Conservation (phyloP, 2,888 invertebrate species). For the Smittia sp. region DNA sequence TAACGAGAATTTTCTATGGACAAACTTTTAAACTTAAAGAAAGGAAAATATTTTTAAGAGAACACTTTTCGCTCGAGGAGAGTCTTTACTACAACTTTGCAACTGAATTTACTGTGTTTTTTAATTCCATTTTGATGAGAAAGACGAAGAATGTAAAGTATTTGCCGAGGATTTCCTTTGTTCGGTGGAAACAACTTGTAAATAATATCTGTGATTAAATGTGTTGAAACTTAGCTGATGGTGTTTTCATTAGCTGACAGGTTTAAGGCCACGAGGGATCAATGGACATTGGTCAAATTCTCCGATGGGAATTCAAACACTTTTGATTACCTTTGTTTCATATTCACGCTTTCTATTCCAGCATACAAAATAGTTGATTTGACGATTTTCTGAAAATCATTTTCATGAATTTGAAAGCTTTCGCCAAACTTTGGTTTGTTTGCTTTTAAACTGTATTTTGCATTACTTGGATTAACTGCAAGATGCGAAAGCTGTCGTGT, state of each 20-base stretch:
- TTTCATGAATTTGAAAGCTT: no score
- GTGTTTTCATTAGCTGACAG: background rate
- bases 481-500: no score
- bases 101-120: constrained; percentile 39
- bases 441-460: no score
- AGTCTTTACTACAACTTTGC: constrained; percentile 7
- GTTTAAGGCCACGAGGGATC: background rate
- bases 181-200: constrained; percentile 31
- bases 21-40: background rate
- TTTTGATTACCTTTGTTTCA: no score
- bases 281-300: no score
- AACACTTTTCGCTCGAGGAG: background rate
- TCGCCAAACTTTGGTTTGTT: no score
- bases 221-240: constrained; percentile 17
- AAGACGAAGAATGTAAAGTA: constrained; percentile 6
- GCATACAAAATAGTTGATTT: no score
- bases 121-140: constrained; percentile 15
- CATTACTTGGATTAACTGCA: no score
- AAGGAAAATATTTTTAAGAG: constrained; percentile 13
- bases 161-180: background rate
- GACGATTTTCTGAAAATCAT: no score
- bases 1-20: constrained; percentile 13
- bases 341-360: no score
- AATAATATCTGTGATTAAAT: constrained; percentile 41
- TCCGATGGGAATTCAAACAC: no score